A percentile compares a stretch with the other conserved stretches of the same genome.
phyloP scores from a whole-genome alignment of 2,888 invertebrate species.

The Spicauda simplicius region DNA sequence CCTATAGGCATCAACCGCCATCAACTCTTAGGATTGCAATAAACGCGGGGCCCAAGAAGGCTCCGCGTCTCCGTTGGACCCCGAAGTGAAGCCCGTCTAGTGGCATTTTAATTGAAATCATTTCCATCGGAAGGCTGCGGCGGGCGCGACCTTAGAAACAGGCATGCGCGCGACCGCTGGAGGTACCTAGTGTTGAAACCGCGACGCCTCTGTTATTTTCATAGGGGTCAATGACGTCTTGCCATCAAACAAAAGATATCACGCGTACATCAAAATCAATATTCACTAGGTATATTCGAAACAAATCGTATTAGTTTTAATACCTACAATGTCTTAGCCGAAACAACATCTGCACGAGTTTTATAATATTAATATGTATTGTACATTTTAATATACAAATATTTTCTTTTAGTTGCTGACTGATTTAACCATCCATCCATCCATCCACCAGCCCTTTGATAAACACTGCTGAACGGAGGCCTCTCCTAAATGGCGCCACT shows the following conservation, averaged over 20 bases:
- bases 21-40: slow-evolving; percentile 38
- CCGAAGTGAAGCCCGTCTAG: slow-evolving; percentile 43
- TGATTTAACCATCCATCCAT: too few species aligned
- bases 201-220: slow-evolving; percentile 69
- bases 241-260: slow-evolving; percentile 60
- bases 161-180: slow-evolving; percentile 77
- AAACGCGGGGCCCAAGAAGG: slow-evolving; percentile 36
- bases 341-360: too few species aligned
- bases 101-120: slow-evolving; percentile 74
- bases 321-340: too few species aligned
- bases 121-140: slow-evolving; percentile 66
- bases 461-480: too few species aligned
- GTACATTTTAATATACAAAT: too few species aligned
- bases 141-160: slow-evolving; percentile 75
- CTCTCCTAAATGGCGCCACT: too few species aligned
- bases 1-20: slow-evolving; percentile 63
- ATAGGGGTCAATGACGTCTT: slow-evolving; percentile 72
- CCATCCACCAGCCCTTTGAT: too few species aligned
- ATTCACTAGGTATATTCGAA: slow-evolving; percentile 1
- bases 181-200: slow-evolving; percentile 67
- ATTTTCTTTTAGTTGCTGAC: too few species aligned
- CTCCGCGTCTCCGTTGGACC: slow-evolving; percentile 38
- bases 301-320: background rate
- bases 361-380: too few species aligned
- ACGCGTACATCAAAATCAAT: slow-evolving; percentile 43